phyloP scores from a whole-genome alignment of 2,797 vertebrate species.

The Diplodus sargus region DNA sequence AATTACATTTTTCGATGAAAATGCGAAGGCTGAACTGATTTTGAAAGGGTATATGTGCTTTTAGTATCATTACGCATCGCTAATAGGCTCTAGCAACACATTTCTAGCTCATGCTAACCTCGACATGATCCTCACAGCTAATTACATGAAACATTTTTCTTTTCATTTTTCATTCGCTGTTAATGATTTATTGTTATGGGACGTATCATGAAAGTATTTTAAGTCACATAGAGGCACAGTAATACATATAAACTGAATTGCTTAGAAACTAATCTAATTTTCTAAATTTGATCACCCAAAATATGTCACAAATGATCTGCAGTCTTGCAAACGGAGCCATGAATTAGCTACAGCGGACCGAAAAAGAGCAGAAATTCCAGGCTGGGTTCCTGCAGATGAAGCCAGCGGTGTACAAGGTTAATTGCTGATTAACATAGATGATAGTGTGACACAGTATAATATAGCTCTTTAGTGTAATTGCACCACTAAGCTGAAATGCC shows the following conservation, averaged over 20 bases:
- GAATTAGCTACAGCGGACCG: not conserved
- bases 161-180: not conserved
- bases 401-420: slow-evolving; percentile 14
- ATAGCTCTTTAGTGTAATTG: slow-evolving; percentile 21
- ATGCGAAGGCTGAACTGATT: slow-evolving; percentile 2
- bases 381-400: not conserved
- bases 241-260: too few relatives aligned
- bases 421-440: slow-evolving; percentile 18
- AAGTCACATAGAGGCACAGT: not conserved
- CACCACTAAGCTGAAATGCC: not conserved
- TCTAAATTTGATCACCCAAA: not conserved
- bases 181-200: not conserved
- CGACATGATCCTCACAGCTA: not conserved
- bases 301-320: not conserved
- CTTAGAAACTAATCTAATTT: not conserved
- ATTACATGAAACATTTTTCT: not conserved
- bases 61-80: slow-evolving; percentile 10
- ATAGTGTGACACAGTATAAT: slow-evolving; percentile 9
- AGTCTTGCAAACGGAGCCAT: not conserved
- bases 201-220: not conserved
- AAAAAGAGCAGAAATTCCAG: not conserved
- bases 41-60: slow-evolving; percentile 6
- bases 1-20: not conserved
- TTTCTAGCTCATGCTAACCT: not conserved
- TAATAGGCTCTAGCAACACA: slow-evolving; percentile 6